phyloP scores from a whole-genome alignment of 2,888 invertebrate genomes.

The Psylliodes chrysocephalus region DNA sequence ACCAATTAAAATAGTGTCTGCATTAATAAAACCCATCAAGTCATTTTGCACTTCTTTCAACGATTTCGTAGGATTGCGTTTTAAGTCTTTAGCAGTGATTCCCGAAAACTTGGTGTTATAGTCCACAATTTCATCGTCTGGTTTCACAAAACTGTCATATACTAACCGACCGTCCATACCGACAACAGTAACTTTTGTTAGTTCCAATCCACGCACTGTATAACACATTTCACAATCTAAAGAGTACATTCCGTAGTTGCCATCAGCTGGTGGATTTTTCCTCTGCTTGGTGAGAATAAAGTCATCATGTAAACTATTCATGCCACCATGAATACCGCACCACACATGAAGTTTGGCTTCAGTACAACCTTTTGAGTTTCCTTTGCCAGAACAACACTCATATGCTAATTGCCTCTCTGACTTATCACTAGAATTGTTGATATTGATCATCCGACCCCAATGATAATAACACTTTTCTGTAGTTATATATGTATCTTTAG shows the following conservation, averaged over 20 bases:
- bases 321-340: constrained; percentile 72
- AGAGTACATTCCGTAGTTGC: constrained; percentile 74
- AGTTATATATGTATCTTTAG: constrained; percentile 70
- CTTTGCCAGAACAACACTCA: constrained; percentile 72
- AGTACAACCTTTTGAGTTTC: constrained; percentile 72
- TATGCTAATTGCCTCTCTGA: constrained; percentile 59
- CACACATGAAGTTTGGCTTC: constrained; percentile 78
- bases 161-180: constrained; percentile 77
- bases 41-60: constrained; percentile 86
- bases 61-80: constrained; percentile 68
- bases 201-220: constrained; percentile 85
- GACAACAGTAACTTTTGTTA: constrained; percentile 89
- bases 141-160: constrained; percentile 86
- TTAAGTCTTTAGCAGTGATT: constrained; percentile 76
- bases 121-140: constrained; percentile 86
- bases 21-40: constrained; percentile 80
- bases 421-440: constrained; percentile 42
- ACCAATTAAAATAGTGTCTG: constrained; percentile 91
- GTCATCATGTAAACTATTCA: constrained; percentile 75
- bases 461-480: constrained; percentile 87
- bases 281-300: constrained; percentile 42
- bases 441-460: constrained; percentile 79
- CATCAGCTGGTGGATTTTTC: constrained; percentile 70
- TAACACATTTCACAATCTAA: constrained; percentile 98
- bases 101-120: constrained; percentile 97